A percentile compares a stretch with the other conserved stretches of the same genome.
These are phyloP conservation scores for Hydra vulgaris DNA, from an alignment of 30 jellyfish, hydroid and myxozoan genomes.

Conservation along the genomic window DNA sequence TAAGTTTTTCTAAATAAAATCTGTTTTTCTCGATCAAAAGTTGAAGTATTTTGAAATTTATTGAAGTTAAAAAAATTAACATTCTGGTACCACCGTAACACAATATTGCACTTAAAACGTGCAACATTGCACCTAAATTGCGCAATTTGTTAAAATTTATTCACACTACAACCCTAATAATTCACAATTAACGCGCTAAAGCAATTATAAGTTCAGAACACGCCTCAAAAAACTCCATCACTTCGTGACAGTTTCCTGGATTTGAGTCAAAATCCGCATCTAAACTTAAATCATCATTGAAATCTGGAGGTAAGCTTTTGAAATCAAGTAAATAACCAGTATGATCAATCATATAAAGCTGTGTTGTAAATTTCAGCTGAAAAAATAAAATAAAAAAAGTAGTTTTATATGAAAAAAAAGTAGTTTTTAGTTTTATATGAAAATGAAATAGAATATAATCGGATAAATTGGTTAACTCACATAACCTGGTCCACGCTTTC, in stretches of 20 bases:
- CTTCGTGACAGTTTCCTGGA: slow-evolving; percentile 58
- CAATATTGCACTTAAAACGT: no score
- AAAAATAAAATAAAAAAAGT: not conserved
- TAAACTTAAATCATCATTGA: slow-evolving; percentile 47
- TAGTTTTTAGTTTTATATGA: no score
- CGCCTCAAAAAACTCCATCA: slow-evolving; percentile 75
- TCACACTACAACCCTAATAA: not conserved
- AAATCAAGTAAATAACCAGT: slow-evolving; percentile 66
- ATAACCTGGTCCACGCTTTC: slow-evolving; percentile 47
- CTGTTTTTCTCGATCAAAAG: no score
- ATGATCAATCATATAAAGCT: slow-evolving; percentile 73
- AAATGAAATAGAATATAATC: no score
- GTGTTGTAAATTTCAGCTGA: slow-evolving; percentile 55
- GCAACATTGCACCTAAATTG: no score
- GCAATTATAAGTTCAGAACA: slow-evolving; percentile 83
- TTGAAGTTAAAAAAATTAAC: no score
- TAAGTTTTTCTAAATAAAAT: no score
- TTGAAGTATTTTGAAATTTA: no score
- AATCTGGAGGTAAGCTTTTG: slow-evolving; percentile 75
- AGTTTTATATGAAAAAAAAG: not conserved
- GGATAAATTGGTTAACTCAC: slow-evolving; percentile 28
- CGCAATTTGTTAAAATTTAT: no score
- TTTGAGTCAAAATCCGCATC: slow-evolving; percentile 34
- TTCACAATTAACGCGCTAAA: slow-evolving; percentile 50
- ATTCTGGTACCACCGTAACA: no score